Evolutionary conservation across 1,140 invertebrate species (phyloP).

Genomic region (Drosophila ironensis): DNA sequence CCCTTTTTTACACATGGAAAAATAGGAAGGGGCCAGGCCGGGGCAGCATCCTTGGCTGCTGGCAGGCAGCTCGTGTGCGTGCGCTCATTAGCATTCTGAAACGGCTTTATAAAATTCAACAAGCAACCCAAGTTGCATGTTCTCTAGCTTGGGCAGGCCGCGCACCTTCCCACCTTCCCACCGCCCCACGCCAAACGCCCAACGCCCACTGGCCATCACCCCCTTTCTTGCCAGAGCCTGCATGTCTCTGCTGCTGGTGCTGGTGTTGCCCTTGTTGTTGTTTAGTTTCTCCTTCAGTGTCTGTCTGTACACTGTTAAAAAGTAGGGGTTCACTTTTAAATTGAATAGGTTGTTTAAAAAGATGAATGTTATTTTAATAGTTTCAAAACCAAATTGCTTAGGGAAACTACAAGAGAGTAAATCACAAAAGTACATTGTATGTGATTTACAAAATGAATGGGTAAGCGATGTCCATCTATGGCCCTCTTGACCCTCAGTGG

Average conservation of each 20-base stretch:
- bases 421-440: no score
- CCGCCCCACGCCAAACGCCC: background rate
- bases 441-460: no score
- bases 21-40: background rate
- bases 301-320: conserved; percentile 4
- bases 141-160: background rate
- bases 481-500: no score
- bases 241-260: conserved; percentile 57
- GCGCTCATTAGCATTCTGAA: conserved; percentile 79
- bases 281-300: conserved; percentile 30
- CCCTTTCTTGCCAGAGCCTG: conserved; percentile 34
- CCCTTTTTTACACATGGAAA: background rate
- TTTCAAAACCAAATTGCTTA: no score
- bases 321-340: background rate
- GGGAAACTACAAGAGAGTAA: no score
- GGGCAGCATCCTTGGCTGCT: conserved; percentile 45
- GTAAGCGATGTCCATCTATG: no score
- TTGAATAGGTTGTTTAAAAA: background rate
- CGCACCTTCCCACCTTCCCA: no score
- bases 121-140: conserved; percentile 60
- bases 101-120: conserved; percentile 79
- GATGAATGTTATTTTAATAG: background rate
- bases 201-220: background rate
- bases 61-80: conserved; percentile 74
- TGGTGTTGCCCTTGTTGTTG: conserved; percentile 24